Conservation (phyloP, 2,113 vertebrate species). For the Lampris incognitus region DNA sequence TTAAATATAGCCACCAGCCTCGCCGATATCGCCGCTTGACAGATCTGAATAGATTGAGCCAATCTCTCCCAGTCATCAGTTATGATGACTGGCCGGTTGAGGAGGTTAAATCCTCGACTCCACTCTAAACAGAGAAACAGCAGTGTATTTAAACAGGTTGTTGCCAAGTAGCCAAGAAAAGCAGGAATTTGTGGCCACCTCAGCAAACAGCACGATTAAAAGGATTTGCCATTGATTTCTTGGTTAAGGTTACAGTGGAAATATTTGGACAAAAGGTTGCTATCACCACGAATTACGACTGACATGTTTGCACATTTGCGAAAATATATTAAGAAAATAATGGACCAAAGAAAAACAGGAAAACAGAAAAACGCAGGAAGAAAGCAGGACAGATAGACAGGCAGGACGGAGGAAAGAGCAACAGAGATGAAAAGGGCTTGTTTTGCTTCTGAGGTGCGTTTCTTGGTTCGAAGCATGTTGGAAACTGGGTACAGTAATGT, state of each 20-base stretch:
- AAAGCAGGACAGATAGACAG: conserved; percentile 30
- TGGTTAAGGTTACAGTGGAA: conserved; percentile 79
- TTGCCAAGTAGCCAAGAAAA: conserved; percentile 72
- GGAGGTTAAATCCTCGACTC: conserved; percentile 60
- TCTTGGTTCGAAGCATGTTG: conserved; percentile 52
- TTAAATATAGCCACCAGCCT: conserved; percentile 39
- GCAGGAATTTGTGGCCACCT: conserved; percentile 71
- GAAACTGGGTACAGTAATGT: conserved; percentile 42
- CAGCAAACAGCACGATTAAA: conserved; percentile 76
- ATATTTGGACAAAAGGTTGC: conserved; percentile 77
- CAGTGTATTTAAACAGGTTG: conserved; percentile 68
- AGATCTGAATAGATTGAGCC: conserved; percentile 49
- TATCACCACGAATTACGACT: conserved; percentile 77
- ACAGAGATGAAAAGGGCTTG: conserved; percentile 33
- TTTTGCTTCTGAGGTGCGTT: conserved; percentile 33
- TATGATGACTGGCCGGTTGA: conserved; percentile 49
- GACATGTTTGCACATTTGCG: conserved; percentile 72
- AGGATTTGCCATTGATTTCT: conserved; percentile 77
- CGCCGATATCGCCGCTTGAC: conserved; percentile 52
- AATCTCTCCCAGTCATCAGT: conserved; percentile 64
- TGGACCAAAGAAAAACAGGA: conserved; percentile 48
- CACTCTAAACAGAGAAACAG: conserved; percentile 66
- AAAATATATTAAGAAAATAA: conserved; percentile 30
- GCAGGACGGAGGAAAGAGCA: neutral
- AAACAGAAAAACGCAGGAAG: conserved; percentile 15